Evolutionary conservation across 1,140 invertebrate species (phyloP).

Genomic region (Drosophila teissieri): DNA sequence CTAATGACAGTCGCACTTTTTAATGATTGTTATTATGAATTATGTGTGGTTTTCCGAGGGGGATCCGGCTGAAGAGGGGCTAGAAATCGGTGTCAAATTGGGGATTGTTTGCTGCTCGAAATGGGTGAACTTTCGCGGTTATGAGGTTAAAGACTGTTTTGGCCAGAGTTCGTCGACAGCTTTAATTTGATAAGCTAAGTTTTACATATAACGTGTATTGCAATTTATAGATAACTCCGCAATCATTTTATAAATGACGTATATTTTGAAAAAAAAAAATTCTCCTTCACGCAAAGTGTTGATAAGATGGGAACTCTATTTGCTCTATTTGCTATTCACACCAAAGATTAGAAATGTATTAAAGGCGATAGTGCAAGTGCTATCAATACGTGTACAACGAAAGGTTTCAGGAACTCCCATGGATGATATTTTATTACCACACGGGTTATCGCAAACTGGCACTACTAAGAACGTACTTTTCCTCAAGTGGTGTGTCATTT

Average conservation of each 20-base stretch:
- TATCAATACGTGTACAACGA: not conserved
- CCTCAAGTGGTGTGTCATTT: conserved; percentile 3
- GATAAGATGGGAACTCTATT: not conserved
- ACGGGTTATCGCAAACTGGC: conserved; percentile 5
- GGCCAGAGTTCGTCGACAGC: conserved; percentile 8
- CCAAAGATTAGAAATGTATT: not conserved
- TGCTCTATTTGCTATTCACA: not conserved
- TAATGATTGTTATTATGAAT: conserved; percentile 76
- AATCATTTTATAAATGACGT: not conserved
- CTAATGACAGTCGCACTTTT: conserved; percentile 75
- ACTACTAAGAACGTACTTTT: conserved; percentile 8
- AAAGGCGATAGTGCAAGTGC: not conserved
- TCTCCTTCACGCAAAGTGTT: not conserved
- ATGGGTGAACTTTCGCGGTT: conserved; percentile 25
- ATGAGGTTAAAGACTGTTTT: conserved; percentile 37
- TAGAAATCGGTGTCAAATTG: conserved; percentile 66
- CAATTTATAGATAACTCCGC: not conserved
- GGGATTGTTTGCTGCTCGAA: conserved; percentile 38
- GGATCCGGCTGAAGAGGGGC: not conserved
- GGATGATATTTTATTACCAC: not conserved
- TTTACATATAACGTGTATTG: not conserved
- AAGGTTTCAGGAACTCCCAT: not conserved
- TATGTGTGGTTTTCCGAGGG: conserved; percentile 57
- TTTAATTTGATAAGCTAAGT: conserved; percentile 30
- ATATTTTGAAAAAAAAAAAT: not conserved